A percentile compares a stretch with the other conserved stretches of the same genome.
Conservation (phyloP, 2,888 invertebrate species). For the Cerastoderma edule region DNA sequence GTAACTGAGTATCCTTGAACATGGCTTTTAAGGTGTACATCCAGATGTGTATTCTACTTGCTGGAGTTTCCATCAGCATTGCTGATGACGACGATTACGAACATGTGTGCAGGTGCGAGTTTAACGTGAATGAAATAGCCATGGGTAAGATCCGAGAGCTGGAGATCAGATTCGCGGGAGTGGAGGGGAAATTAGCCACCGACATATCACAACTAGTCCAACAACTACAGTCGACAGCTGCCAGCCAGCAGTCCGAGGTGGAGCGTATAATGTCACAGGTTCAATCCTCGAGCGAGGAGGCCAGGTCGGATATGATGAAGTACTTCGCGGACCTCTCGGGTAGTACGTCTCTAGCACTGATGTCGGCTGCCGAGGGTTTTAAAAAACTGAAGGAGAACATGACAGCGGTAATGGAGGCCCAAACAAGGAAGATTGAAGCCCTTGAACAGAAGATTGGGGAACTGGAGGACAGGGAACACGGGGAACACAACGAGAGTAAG, state of each 20-base stretch:
- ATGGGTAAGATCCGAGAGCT: not conserved
- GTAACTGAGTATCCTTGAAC: no score
- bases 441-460: not conserved
- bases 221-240: not conserved
- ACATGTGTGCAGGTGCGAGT: not conserved
- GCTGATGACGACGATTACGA: no score
- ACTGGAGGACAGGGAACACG: no score
- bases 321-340: not conserved
- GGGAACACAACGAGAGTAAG: no score
- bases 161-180: not conserved
- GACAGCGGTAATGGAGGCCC: not conserved
- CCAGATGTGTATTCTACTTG: no score
- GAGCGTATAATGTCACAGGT: not conserved
- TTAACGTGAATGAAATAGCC: slow-evolving; percentile 8
- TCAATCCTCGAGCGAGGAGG: not conserved
- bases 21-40: no score
- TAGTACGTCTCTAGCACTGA: not conserved
- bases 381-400: not conserved
- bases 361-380: not conserved
- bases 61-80: no score
- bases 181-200: not conserved
- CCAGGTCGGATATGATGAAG: not conserved
- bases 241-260: not conserved
- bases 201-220: not conserved
- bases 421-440: not conserved